Evolutionary conservation across 2,888 invertebrate species (phyloP).

Genomic region (Poecilus cupreus): DNA sequence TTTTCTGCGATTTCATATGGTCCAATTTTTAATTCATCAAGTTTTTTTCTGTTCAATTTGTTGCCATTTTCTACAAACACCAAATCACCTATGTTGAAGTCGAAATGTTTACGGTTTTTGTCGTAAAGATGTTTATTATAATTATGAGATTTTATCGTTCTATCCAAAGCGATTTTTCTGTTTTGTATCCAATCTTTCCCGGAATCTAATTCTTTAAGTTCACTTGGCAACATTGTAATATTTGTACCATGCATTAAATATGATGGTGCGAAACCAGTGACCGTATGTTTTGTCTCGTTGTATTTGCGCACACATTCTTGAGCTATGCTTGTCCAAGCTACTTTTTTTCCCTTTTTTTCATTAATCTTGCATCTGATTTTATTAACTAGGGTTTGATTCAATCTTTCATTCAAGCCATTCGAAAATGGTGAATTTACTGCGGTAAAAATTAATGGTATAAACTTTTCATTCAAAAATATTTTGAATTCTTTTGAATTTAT

Average conservation of each 20-base stretch:
- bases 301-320: constrained; percentile 64
- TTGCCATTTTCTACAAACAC: constrained; percentile 63
- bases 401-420: no score
- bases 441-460: constrained; percentile 60
- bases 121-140: no score
- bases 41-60: constrained; percentile 61
- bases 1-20: no score
- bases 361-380: no score
- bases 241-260: constrained; percentile 61
- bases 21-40: constrained; percentile 61
- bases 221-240: constrained; percentile 59
- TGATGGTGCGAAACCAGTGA: constrained; percentile 62
- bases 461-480: constrained; percentile 63
- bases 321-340: constrained; percentile 63
- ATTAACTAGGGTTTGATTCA: no score
- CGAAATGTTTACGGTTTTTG: no score
- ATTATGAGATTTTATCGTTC: constrained; percentile 42
- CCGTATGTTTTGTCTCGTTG: constrained; percentile 65
- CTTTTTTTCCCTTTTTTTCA: no score
- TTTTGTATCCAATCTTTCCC: constrained; percentile 30
- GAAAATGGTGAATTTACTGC: constrained; percentile 62
- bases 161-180: constrained; percentile 60
- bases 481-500: constrained; percentile 67
- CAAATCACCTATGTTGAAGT: constrained; percentile 62
- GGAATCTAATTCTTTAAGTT: constrained; percentile 55